phyloP scores from a whole-genome alignment of 2,113 vertebrate species.

The Mustela nigripes region DNA sequence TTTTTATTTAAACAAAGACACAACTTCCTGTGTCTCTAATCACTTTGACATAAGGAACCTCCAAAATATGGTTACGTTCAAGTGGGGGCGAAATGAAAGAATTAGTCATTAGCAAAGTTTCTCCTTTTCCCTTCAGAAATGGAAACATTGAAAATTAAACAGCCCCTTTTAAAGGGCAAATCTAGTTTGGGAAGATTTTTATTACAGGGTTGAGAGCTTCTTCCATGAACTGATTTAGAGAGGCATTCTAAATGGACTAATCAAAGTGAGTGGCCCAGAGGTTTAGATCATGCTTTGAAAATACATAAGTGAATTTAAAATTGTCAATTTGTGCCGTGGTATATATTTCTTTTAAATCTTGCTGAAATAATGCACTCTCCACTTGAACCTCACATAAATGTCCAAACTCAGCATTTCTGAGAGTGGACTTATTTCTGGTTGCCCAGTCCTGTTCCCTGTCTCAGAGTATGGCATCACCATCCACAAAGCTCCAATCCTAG shows the following conservation, averaged over 20 bases:
- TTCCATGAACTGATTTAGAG: conserved; percentile 11
- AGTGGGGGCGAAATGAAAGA: not conserved
- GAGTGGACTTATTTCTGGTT: not conserved
- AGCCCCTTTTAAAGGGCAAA: not conserved
- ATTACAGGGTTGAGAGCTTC: not conserved
- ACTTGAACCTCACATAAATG: not conserved
- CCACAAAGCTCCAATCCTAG: not conserved
- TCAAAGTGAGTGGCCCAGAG: not conserved
- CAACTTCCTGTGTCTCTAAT: not conserved
- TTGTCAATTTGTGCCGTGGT: not conserved
- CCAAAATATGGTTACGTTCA: not conserved
- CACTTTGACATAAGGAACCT: not conserved
- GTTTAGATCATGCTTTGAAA: conserved; percentile 6
- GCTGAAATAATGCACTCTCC: not conserved
- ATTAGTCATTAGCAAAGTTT: not conserved
- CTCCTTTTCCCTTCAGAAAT: not conserved
- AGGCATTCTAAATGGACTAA: not conserved
- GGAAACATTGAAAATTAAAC: not conserved
- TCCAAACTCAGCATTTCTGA: not conserved
- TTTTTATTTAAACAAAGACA: not conserved
- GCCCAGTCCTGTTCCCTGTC: not conserved
- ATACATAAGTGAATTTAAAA: conserved; percentile 3
- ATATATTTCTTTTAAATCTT: not conserved
- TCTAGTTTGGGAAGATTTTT: conserved; percentile 40
- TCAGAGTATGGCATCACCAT: not conserved